Conservation (phyloP, 2,113 vertebrate species). For the Fulica atra region DNA sequence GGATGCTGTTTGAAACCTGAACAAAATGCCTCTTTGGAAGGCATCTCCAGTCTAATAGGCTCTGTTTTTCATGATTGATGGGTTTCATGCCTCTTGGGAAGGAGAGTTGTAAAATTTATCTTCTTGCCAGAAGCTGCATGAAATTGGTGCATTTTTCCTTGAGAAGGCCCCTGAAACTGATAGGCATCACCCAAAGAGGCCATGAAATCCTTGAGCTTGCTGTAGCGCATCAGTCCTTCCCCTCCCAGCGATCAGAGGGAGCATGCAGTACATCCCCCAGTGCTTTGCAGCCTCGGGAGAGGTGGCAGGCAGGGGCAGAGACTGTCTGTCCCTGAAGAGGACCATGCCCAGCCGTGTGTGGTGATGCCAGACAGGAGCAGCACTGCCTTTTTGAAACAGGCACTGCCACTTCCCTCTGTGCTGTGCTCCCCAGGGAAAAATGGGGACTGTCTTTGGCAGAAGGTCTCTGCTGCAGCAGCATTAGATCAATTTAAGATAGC, state of each 20-base stretch:
- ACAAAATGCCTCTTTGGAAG: background rate
- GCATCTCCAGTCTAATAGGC: background rate
- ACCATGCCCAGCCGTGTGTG: fast-evolving
- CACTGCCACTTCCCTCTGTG: background rate
- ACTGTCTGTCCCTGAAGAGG: fast-evolving
- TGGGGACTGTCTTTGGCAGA: background rate
- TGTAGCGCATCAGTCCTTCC: background rate
- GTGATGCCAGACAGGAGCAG: background rate
- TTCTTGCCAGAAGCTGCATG: background rate
- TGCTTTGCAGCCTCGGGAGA: fast-evolving
- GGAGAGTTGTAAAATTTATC: background rate
- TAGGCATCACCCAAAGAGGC: background rate
- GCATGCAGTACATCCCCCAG: fast-evolving
- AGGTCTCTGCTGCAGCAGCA: background rate
- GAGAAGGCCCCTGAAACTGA: background rate
- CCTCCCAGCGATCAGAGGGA: fast-evolving
- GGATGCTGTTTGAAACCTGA: background rate
- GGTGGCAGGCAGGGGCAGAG: background rate
- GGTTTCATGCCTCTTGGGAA: background rate
- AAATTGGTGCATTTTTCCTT: background rate
- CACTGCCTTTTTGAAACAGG: fast-evolving
- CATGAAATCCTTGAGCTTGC: background rate
- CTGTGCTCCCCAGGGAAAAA: fast-evolving
- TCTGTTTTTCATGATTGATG: background rate
- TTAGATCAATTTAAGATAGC: background rate